Evolutionary conservation across 2,797 vertebrate species (phyloP), one percentile per base, ranked within the genome.

Genomic region (Philypnodon macrostomus): DNA sequence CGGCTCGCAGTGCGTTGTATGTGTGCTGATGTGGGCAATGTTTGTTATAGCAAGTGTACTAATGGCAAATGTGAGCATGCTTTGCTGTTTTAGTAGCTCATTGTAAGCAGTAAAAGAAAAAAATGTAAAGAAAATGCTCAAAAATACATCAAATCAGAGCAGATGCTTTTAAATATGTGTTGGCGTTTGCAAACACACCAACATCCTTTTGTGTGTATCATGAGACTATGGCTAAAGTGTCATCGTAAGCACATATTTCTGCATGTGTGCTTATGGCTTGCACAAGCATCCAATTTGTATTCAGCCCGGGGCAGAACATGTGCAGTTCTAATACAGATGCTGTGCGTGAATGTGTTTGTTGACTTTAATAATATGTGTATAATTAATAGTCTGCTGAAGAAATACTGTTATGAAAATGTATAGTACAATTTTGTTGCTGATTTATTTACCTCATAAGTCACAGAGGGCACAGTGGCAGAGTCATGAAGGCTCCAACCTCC

Each of bases 201-300:
- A 18, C 33, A 31, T 12, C 1, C 47, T 39, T 24, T 63, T 61
- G 60, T 80, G 30, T 65, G 53, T 27, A 63, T 68, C 52, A 63
- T 49, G 39, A 49, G 56, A 70, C 61, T 47, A 7, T 1, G 23
- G 21, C 34, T 53, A 15, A 71, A 53, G 63, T 68, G 57, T 44
- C 31, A 35, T 56, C 16, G 31, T 9, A 8, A 47, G 46, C 55
- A 42, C 63, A 67, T 53, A 62, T 52, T 65, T 64, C 18, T 47
- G 24, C 40, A 4, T 19, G 47, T 61, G 47, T 58, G 50, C 34
- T 58, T 56, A 60, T 55, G 42, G 65, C 52, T 53, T 60, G 38
- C 67, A 62, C 73, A 73, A 70, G 66, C 54, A 65, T 67, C 48
- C 58, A 33, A 75, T 79, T 72, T 69, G 47, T 50, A 39, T 58